Base-by-base conservation (phyloP, 1,140 invertebrate species). In the Trichomalopsis sarcophagae region DNA sequence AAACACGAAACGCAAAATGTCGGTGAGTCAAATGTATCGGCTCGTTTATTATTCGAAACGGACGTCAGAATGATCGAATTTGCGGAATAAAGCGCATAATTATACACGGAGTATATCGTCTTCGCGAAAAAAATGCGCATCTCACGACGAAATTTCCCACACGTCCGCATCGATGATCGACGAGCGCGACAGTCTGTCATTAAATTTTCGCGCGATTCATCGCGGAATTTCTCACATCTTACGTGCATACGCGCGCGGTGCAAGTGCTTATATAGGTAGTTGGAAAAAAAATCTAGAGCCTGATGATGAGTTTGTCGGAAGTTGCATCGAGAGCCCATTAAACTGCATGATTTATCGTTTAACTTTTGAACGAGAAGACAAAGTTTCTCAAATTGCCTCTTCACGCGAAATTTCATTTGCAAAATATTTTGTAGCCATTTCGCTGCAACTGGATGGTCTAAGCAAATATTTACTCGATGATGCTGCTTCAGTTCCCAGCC, bases 311-410 rank as follows among this genome's bases (percentile, higher is more conserved):
- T 71, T 33, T 11, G 68, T 30, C 13, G 10, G 68, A 71, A 71
- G 27, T 69, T 69, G n/a, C 66, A 23, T 11, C 21, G 13, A 10
- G 66, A 69, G 62, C n/a, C 23, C 9, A 69, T 71, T 30, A 71
- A 71, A 30, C 11, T 71, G 23, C 68, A 33, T 71, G 68, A 30
- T 71, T 30, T 69, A 27, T 69, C 66, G 66, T 69, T 71, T 71
- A 30, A 11, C 68, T 71, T 71, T 30, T 71, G 17, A 21, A 62
- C 6, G 17, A 4, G 62, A 21, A 6, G 33, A 66, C 14, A 21
- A 66, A 66, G 11, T 66, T 66, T 66, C 17, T 66, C 14, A 66
- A 36, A 36, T 36, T 36, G 33, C 33, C 62, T 66, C n/a, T n/a
- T n/a, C 5, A n/a, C 11, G 7, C 62, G 11, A 44, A 44, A 44